Percentiles rank a stretch among this genome's conserved stretches.
phyloP scores from a whole-genome alignment of 2,888 invertebrate genomes.

The Eremobia ochroleuca region DNA sequence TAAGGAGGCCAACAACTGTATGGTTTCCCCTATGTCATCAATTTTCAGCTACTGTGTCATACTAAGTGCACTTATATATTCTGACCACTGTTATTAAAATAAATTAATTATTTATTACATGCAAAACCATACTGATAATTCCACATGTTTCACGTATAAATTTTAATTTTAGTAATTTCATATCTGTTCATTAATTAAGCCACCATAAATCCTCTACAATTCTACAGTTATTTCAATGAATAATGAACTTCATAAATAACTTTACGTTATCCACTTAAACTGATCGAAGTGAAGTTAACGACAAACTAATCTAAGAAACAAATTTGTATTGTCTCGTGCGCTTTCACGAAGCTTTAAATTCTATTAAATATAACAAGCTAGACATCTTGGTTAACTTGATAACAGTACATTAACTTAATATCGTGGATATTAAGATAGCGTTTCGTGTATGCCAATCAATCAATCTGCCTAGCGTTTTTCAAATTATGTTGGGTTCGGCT shows the following conservation, averaged over 20 bases:
- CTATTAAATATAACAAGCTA: conserved; percentile 36
- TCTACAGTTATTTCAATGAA: conserved; percentile 1
- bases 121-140: neutral
- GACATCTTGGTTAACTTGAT: conserved; percentile 41
- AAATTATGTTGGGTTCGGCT: neutral
- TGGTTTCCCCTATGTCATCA: neutral
- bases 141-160: neutral
- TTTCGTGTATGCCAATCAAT: conserved; percentile 7
- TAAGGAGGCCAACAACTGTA: too few species aligned
- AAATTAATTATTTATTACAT: neutral
- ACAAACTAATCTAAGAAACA: conserved; percentile 49
- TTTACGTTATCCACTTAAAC: conserved; percentile 37
- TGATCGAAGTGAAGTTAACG: conserved; percentile 38
- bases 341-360: conserved; percentile 47
- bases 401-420: conserved; percentile 38
- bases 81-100: neutral
- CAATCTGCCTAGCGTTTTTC: too few species aligned
- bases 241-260: conserved; percentile 10
- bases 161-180: neutral
- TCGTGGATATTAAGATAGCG: conserved; percentile 25
- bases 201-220: conserved; percentile 22
- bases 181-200: neutral
- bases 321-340: conserved; percentile 49
- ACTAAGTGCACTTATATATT: neutral
- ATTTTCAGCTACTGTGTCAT: neutral